phyloP scores from a whole-genome alignment of 2,797 vertebrate species.

The Sus cebifrons region DNA sequence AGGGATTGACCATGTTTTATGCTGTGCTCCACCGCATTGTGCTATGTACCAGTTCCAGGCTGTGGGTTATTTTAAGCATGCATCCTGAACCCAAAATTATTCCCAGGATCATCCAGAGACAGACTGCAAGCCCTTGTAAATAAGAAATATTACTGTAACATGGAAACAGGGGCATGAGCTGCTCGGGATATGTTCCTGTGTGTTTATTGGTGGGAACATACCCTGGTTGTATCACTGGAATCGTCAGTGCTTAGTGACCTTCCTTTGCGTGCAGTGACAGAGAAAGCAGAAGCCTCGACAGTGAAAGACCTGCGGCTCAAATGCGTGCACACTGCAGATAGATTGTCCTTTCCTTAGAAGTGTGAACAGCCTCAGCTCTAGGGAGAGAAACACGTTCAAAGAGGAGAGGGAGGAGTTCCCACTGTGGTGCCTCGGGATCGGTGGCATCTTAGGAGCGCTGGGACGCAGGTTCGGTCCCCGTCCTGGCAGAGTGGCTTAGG shows the following conservation, averaged over 20 bases:
- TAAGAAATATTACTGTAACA: not conserved
- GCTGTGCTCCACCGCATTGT: not conserved
- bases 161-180: not conserved
- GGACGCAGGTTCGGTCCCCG: too few relatives aligned
- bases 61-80: constrained; percentile 2
- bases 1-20: not conserved
- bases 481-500: too few relatives aligned
- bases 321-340: not conserved
- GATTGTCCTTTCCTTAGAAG: constrained; percentile 18
- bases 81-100: not conserved
- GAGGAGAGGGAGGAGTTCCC: not conserved
- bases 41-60: not conserved
- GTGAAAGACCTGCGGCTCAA: not conserved
- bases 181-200: not conserved
- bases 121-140: not conserved
- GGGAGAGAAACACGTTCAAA: not conserved
- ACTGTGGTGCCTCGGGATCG: too few relatives aligned
- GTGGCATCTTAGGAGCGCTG: too few relatives aligned
- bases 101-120: not conserved
- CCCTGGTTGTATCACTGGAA: not conserved
- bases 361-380: not conserved
- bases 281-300: not conserved
- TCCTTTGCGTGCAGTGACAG: not conserved
- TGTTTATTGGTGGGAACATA: not conserved
- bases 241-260: not conserved